Percentiles rank a stretch among this genome's conserved stretches.
phyloP scores from a whole-genome alignment of 2,888 invertebrate genomes.

The Mimachlamys varia region DNA sequence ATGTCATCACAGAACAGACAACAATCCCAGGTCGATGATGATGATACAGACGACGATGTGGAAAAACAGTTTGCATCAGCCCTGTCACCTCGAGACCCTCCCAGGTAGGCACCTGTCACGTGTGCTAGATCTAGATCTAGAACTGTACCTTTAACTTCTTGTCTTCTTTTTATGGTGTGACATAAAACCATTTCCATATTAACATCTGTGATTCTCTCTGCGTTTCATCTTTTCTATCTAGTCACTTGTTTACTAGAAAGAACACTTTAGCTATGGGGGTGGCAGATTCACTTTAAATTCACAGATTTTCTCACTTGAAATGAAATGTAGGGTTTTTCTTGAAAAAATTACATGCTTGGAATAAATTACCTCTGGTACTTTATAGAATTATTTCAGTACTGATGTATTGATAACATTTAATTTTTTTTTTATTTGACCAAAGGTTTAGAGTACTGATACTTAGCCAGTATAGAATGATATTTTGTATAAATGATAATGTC shows the following conservation, averaged over 20 bases:
- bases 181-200: background rate
- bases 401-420: no score
- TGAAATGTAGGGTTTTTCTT: no score
- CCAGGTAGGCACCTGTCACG: slow-evolving; percentile 48
- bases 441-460: no score
- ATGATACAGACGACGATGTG: slow-evolving; percentile 72
- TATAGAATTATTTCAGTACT: no score
- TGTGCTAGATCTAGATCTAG: background rate
- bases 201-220: background rate
- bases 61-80: slow-evolving; percentile 74
- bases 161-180: background rate
- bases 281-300: no score
- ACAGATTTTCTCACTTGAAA: no score
- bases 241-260: background rate
- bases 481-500: no score
- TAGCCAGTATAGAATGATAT: no score
- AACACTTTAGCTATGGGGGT: no score
- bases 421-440: no score
- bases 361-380: no score
- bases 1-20: slow-evolving; percentile 51
- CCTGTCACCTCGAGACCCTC: slow-evolving; percentile 63
- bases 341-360: no score
- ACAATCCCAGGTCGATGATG: slow-evolving; percentile 48
- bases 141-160: background rate
- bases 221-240: background rate